A percentile compares a stretch with the other conserved stretches of the same genome.
phyloP scores from a whole-genome alignment of 1,140 invertebrate genomes.

The Amphibalanus amphitrite region DNA sequence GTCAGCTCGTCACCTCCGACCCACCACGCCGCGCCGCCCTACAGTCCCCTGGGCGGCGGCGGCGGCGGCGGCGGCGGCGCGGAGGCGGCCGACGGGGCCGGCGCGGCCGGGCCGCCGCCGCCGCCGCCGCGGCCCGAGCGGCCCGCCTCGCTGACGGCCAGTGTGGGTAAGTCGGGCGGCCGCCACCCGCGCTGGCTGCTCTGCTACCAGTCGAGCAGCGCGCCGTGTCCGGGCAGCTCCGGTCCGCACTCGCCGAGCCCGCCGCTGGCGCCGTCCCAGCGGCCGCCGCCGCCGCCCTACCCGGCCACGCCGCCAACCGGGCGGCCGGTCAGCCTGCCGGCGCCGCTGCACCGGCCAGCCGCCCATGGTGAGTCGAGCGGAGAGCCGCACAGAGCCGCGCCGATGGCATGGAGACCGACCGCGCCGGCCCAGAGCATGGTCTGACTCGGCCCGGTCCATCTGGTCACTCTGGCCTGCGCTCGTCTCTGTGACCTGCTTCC shows the following conservation, averaged over 20 bases:
- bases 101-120: slow-evolving; percentile 4
- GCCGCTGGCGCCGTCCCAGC: slow-evolving; percentile 35
- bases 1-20: slow-evolving; percentile 14
- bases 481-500: no score
- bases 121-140: slow-evolving; percentile 8
- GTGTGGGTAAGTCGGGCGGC: slow-evolving; percentile 6
- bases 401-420: no score
- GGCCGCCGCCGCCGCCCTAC: slow-evolving; percentile 22
- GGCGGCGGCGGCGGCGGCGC: no score
- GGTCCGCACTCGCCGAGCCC: no score
- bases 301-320: slow-evolving; percentile 9
- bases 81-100: no score
- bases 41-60: no score
- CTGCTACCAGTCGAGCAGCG: slow-evolving; percentile 14
- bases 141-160: neutral
- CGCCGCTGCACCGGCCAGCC: slow-evolving; percentile 6
- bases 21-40: neutral
- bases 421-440: no score
- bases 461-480: no score
- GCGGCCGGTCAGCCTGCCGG: slow-evolving; percentile 8
- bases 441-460: no score
- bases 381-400: no score
- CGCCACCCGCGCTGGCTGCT: slow-evolving; percentile 17
- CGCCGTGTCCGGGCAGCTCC: slow-evolving; percentile 4
- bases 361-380: slow-evolving; percentile 10